These are phyloP conservation scores for Nemoura dubitans DNA, from an alignment of 2,888 invertebrate genomes.

Conservation along the genomic window DNA sequence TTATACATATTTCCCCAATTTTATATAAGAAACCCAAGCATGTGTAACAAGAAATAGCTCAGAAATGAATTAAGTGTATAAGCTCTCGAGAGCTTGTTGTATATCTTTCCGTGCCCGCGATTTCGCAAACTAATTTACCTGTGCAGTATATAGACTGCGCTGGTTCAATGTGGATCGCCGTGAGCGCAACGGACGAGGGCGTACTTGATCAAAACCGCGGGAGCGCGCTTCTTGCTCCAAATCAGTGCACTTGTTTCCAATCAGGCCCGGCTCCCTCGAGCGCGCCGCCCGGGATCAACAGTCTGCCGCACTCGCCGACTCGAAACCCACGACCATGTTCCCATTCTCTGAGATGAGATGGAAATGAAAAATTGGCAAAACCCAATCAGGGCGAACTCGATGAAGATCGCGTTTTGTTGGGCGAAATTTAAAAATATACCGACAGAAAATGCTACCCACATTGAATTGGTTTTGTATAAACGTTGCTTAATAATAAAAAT, in stretches of 20 bases:
- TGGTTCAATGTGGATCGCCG: neutral
- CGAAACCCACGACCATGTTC: neutral
- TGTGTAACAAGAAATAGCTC: neutral
- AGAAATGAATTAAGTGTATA: neutral
- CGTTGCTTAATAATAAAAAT: no score
- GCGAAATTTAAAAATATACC: no score
- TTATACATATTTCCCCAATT: no score
- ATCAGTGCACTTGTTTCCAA: neutral
- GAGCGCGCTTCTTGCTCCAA: neutral
- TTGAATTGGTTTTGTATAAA: no score
- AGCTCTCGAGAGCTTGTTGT: neutral
- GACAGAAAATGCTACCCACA: no score
- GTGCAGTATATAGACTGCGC: neutral
- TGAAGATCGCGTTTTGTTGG: no score
- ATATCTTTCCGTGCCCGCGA: neutral
- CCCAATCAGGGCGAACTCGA: neutral
- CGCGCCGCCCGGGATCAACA: neutral
- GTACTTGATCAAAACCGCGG: neutral
- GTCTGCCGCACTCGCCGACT: no score
- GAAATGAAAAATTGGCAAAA: neutral
- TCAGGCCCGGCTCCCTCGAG: neutral
- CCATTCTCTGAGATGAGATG: neutral
- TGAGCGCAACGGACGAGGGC: neutral
- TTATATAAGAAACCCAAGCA: neutral
- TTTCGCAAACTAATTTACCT: neutral